A percentile compares a stretch with the other conserved stretches of the same genome.
These are phyloP conservation scores for Balaeniceps rex DNA, from an alignment of 2,113 vertebrate species.

Conservation along the genomic window DNA sequence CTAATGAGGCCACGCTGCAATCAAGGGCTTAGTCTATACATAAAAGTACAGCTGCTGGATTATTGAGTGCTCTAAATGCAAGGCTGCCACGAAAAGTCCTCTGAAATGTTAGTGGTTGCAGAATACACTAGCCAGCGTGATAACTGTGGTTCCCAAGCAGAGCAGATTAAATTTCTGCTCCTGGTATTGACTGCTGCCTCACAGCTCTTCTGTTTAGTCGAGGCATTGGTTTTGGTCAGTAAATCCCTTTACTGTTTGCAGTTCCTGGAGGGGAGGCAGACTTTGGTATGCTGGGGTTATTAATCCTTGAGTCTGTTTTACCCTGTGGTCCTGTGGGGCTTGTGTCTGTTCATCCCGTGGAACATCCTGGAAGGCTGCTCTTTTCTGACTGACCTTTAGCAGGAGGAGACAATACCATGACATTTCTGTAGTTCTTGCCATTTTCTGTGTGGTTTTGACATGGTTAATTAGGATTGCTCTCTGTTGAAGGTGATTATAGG, in stretches of 20 bases:
- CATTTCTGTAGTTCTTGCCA: not conserved
- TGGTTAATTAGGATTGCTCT: not conserved
- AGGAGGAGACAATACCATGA: not conserved
- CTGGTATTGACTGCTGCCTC: not conserved
- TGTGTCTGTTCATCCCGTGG: fast-evolving
- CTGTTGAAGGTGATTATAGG: not conserved
- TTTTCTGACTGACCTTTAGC: not conserved
- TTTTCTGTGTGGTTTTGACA: not conserved
- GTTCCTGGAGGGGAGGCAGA: not conserved
- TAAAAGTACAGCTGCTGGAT: not conserved
- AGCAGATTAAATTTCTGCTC: not conserved
- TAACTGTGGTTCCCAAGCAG: not conserved
- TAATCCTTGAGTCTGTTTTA: not conserved
- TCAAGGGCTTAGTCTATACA: not conserved
- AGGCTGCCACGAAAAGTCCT: not conserved
- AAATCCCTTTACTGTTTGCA: not conserved
- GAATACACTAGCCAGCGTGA: too few species aligned
- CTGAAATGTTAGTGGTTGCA: not conserved
- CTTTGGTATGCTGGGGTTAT: not conserved
- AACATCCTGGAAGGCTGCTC: not conserved
- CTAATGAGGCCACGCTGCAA: not conserved
- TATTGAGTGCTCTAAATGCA: not conserved
- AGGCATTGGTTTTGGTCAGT: not conserved
- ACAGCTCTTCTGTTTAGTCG: not conserved
- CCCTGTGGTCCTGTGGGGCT: not conserved